A percentile compares a stretch with the other conserved stretches of the same genome.
Evolutionary conservation across 2,113 vertebrate genomes (phyloP).

Genomic region (Sisor rabdophorus): DNA sequence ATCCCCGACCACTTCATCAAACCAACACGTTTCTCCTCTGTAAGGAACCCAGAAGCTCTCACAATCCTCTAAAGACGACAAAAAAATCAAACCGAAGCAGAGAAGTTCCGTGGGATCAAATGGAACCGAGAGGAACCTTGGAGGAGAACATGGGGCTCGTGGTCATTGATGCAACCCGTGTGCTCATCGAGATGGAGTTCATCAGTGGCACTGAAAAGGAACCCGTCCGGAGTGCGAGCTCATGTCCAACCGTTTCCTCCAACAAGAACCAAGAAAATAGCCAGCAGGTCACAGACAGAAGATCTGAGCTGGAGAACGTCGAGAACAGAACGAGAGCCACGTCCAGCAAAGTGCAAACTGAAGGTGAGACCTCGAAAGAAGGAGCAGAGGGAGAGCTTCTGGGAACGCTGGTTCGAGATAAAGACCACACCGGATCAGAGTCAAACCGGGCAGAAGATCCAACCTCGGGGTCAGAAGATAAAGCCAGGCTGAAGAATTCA

Average conservation of each 20-base stretch:
- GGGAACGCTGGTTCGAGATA: slow-evolving; percentile 57
- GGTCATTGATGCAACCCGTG: slow-evolving; percentile 81
- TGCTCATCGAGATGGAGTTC: slow-evolving; percentile 79
- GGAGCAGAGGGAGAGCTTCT: slow-evolving; percentile 63
- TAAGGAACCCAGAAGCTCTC: slow-evolving; percentile 60
- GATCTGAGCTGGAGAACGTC: too few relatives aligned
- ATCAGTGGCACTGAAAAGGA: slow-evolving; percentile 72
- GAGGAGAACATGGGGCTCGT: slow-evolving; percentile 64
- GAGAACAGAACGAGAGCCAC: slow-evolving; percentile 25
- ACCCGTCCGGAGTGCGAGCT: slow-evolving; percentile 63
- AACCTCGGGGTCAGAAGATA: not conserved
- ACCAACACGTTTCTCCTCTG: slow-evolving; percentile 62
- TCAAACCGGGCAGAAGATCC: too few relatives aligned
- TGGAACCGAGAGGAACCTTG: slow-evolving; percentile 40
- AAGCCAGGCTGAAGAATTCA: not conserved
- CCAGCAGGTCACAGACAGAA: not conserved
- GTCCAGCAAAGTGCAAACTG: not conserved
- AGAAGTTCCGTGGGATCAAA: not conserved
- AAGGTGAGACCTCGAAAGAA: slow-evolving; percentile 57
- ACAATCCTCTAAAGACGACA: not conserved
- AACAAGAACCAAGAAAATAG: not conserved
- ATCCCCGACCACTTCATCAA: slow-evolving; percentile 27
- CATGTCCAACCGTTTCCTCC: slow-evolving; percentile 31
- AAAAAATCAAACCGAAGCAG: slow-evolving; percentile 22
- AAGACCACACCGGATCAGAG: slow-evolving; percentile 15